phyloP scores from a whole-genome alignment of 2,888 invertebrate genomes.

The Euplagia quadripunctaria region DNA sequence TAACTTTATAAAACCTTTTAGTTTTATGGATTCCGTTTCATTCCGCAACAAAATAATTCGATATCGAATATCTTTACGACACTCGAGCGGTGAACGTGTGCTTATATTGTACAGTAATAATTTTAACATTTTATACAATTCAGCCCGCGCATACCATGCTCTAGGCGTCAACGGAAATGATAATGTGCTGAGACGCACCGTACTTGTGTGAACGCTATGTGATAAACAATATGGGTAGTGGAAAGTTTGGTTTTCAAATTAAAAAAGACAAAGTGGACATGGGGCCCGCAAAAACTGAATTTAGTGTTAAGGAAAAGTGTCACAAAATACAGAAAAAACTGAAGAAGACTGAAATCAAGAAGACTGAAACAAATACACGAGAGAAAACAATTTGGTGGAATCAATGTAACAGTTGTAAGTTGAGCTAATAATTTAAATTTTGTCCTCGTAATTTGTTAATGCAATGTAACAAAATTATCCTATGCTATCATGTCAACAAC shows the following conservation, averaged over 20 bases:
- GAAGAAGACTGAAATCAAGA: slow-evolving; percentile 83
- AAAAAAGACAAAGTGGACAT: slow-evolving; percentile 80
- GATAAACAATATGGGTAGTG: slow-evolving; percentile 82
- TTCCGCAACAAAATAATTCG: slow-evolving; percentile 78
- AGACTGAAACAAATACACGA: slow-evolving; percentile 76
- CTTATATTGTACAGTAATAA: slow-evolving; percentile 63
- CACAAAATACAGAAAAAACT: slow-evolving; percentile 82
- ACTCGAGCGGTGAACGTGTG: slow-evolving; percentile 68
- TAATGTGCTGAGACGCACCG: slow-evolving; percentile 52
- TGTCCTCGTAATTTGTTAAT: neutral
- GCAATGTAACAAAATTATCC: neutral
- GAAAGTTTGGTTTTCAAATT: slow-evolving; percentile 77
- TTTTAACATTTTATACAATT: slow-evolving; percentile 64
- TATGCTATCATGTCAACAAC: neutral
- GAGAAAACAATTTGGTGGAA: slow-evolving; percentile 86
- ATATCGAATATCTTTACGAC: slow-evolving; percentile 81
- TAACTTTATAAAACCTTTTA: slow-evolving; percentile 85
- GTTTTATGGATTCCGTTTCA: slow-evolving; percentile 80
- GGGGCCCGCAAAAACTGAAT: slow-evolving; percentile 75
- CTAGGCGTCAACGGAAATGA: slow-evolving; percentile 62
- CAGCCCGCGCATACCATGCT: slow-evolving; percentile 57
- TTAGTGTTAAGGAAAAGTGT: slow-evolving; percentile 84
- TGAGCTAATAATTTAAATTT: slow-evolving; percentile 30
- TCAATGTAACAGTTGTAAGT: slow-evolving; percentile 84
- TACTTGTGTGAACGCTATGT: slow-evolving; percentile 58